Base-by-base conservation (phyloP, 2,113 vertebrate genomes). In the Phalacrocorax aristotelis region DNA sequence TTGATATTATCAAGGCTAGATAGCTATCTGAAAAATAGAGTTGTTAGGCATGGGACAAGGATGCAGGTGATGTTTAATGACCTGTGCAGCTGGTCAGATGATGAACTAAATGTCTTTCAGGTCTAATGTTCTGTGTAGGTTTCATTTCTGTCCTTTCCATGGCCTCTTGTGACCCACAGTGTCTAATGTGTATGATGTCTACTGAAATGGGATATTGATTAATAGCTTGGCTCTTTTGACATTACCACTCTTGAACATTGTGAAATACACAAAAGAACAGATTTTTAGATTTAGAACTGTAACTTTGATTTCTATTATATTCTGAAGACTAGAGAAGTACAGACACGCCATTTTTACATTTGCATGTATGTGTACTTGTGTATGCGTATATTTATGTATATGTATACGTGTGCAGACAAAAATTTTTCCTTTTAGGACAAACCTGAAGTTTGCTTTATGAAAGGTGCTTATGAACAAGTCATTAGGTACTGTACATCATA, bases 391-490 rank as follows among this genome's bases (percentile, higher is more conserved):
- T 26, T 29, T 81, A 2, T 11, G 6, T 44, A 16, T 22, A 30
- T 21, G 13, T 18, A 36, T 7, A 40, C 8, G 1, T 1, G 4
- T 65, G 52, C 49, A 30, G 27, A 25, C 27, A 85, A 36, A 40
- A 91, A 25, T 82, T 27, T 76, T 89, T 78, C 44, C 46, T 96
- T 95, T 71, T 71, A 99, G 99, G 99, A 99, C 65, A 98, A 99
- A 85, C 97, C 98, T 32, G 99, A 98, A 20, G 58, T 99, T 85
- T 99, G 98, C 96, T 99, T 98, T 91, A 98, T 99, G 98, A 99
- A 99, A 95, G 99, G 99, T 40, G 99, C 99, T 38, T 99, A 99
- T 57, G 99, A 99, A 87, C 99, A 99, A 96, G 98, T 99, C 87
- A 99, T 99, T 85, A 98, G 98, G 29, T 99, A 98, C 96, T 99